phyloP scores from a whole-genome alignment of 2,888 invertebrate species.

The Megamerina dolium region DNA sequence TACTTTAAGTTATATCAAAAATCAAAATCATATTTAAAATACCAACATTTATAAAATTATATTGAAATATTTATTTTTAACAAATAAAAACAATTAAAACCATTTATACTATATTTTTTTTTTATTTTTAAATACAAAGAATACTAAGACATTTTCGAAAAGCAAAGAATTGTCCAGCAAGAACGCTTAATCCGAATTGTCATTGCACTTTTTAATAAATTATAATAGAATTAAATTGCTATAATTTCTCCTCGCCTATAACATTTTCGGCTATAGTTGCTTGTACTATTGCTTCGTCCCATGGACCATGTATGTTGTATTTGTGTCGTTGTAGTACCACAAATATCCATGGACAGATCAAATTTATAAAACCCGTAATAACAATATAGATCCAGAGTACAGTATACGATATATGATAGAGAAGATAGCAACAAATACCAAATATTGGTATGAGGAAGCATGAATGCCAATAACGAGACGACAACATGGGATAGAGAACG shows the following conservation, averaged over 20 bases:
- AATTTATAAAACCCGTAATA: slow-evolving; percentile 59
- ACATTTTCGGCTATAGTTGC: slow-evolving; percentile 42
- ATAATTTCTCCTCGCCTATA: slow-evolving; percentile 38
- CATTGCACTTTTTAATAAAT: too few species aligned
- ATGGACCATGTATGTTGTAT: slow-evolving; percentile 93
- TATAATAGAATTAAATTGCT: too few species aligned
- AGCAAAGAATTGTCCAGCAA: too few species aligned
- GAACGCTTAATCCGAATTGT: too few species aligned
- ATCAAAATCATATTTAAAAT: too few species aligned
- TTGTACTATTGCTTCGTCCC: slow-evolving; percentile 89
- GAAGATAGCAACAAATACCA: slow-evolving; percentile 51
- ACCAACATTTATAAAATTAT: too few species aligned
- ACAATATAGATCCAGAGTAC: slow-evolving; percentile 59
- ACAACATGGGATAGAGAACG: slow-evolving; percentile 78
- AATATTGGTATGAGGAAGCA: slow-evolving; percentile 54
- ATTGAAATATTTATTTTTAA: too few species aligned
- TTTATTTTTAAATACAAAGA: too few species aligned
- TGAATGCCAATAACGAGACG: slow-evolving; percentile 58
- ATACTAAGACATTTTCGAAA: too few species aligned
- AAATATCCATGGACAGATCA: slow-evolving; percentile 71
- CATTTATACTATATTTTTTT: too few species aligned
- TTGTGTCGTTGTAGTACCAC: slow-evolving; percentile 72
- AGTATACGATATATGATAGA: slow-evolving; percentile 56
- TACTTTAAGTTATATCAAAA: too few species aligned
- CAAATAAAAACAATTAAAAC: too few species aligned